phyloP scores from a whole-genome alignment of 2,113 vertebrate species.

The Elephas maximus region DNA sequence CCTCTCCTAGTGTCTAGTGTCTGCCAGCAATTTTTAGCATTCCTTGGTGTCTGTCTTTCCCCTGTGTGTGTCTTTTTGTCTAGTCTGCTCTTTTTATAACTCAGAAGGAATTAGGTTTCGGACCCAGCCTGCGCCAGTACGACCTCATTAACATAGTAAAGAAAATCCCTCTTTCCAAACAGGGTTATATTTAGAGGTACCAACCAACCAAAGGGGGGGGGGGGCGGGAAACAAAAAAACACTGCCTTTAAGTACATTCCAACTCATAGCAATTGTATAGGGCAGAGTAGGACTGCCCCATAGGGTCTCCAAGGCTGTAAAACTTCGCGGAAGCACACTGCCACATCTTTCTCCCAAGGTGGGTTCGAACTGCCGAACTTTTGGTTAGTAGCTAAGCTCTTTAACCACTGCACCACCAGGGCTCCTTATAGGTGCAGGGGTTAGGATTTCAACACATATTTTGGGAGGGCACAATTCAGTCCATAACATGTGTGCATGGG shows the following conservation, averaged over 20 bases:
- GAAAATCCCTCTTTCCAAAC: background rate
- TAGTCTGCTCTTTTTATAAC: background rate
- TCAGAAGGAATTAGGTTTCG: background rate
- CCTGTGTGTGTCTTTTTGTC: background rate
- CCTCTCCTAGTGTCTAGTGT: background rate
- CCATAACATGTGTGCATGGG: background rate
- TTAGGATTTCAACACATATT: background rate
- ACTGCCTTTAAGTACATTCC: too few species aligned
- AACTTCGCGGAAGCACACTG: too few species aligned
- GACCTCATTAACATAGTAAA: background rate
- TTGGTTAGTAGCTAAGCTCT: too few species aligned
- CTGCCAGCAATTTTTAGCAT: background rate
- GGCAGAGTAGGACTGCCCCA: too few species aligned
- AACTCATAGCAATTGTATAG: too few species aligned
- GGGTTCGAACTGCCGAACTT: too few species aligned
- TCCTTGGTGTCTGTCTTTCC: background rate
- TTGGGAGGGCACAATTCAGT: background rate
- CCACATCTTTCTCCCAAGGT: too few species aligned
- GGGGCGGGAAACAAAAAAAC: too few species aligned
- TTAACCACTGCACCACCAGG: too few species aligned
- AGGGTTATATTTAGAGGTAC: background rate
- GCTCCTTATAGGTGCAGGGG: background rate
- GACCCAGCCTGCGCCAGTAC: background rate
- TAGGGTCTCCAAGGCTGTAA: too few species aligned
- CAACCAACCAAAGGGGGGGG: too few species aligned